phyloP scores from a whole-genome alignment of 2,797 vertebrate species.

The Ctenochaetus hawaiiensis region DNA sequence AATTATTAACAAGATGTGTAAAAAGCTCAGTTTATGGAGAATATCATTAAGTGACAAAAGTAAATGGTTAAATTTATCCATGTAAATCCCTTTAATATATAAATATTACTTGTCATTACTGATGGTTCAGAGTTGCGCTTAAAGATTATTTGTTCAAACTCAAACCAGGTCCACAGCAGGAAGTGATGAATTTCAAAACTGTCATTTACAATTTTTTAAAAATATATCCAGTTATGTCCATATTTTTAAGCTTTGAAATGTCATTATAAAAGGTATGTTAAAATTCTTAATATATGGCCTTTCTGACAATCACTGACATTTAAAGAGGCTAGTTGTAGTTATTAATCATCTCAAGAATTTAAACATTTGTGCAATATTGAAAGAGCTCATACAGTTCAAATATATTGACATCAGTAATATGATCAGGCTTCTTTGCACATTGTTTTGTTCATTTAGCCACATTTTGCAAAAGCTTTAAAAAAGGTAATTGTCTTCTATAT shows the following conservation, averaged over 20 bases:
- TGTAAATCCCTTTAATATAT: conserved; percentile 42
- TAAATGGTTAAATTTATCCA: conserved; percentile 15
- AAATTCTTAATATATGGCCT: background rate
- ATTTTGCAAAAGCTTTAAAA: conserved; percentile 11
- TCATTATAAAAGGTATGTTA: no score
- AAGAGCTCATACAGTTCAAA: conserved; percentile 9
- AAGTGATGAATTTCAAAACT: no score
- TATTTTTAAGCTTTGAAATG: conserved; percentile 6
- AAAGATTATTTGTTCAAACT: no score
- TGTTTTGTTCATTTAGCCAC: conserved; percentile 16
- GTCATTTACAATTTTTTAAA: no score
- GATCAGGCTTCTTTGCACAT: conserved; percentile 18
- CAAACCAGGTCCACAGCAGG: no score
- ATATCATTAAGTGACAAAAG: conserved; percentile 11
- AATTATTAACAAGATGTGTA: background rate
- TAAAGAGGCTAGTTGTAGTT: background rate
- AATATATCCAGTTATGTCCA: background rate
- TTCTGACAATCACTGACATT: conserved; percentile 14
- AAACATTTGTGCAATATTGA: background rate
- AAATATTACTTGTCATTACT: background rate
- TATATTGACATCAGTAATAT: conserved; percentile 16
- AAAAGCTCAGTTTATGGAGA: conserved; percentile 1
- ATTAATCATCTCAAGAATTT: background rate
- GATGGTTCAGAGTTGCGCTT: background rate
- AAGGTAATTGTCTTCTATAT: background rate